Percentiles rank a stretch among this genome's conserved stretches.
phyloP scores from a whole-genome alignment of 2,113 vertebrate species.

The Tricholaema leucomelas region DNA sequence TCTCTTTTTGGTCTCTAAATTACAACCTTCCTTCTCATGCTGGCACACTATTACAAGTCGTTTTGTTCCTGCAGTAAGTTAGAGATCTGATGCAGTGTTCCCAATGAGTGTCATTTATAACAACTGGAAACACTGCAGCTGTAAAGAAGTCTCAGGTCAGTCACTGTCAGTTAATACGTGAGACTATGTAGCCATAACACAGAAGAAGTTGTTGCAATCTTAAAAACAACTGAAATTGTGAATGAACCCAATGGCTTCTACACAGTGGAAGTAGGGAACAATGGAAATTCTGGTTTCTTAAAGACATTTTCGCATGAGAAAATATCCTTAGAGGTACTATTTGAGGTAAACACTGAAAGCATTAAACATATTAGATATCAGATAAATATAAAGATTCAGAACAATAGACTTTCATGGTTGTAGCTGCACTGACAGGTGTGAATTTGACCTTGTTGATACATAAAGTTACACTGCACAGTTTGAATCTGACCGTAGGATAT shows the following conservation, averaged over 20 bases:
- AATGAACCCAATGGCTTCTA: background rate
- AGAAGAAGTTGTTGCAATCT: background rate
- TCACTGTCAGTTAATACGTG: background rate
- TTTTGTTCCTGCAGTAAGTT: constrained; percentile 26
- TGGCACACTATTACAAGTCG: constrained; percentile 27
- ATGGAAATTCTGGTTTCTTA: background rate
- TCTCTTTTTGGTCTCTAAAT: constrained; percentile 49
- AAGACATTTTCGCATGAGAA: background rate
- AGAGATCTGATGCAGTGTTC: background rate
- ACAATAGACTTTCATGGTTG: background rate
- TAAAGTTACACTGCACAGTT: background rate
- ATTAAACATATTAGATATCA: background rate
- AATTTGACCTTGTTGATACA: background rate
- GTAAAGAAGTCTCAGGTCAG: background rate
- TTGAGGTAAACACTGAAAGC: background rate
- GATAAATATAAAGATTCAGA: background rate
- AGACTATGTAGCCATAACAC: background rate
- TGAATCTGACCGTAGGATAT: background rate
- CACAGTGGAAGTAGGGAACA: background rate
- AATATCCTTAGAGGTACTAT: background rate
- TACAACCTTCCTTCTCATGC: constrained; percentile 18
- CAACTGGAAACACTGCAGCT: background rate
- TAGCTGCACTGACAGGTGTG: background rate
- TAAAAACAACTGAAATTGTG: background rate
- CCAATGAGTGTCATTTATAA: background rate